phyloP scores from a whole-genome alignment of 1,140 invertebrate species.

The Musca domestica region DNA sequence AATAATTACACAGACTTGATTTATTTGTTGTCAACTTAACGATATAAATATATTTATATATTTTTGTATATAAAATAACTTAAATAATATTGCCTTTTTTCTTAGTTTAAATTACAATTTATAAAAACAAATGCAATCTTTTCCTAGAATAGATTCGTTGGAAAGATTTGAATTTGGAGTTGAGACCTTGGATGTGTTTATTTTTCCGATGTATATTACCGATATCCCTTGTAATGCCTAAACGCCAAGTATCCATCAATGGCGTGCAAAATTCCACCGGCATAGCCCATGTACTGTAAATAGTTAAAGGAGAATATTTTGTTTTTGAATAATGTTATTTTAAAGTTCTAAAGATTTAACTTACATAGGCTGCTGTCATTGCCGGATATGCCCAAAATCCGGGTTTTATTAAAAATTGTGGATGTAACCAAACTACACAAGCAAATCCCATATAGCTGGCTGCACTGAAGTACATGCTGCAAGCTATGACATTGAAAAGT shows the following conservation, averaged over 20 bases:
- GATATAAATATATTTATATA: too few relatives aligned
- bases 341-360: slow-evolving; percentile 52
- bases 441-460: slow-evolving; percentile 73
- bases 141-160: too few relatives aligned
- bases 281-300: slow-evolving; percentile 70
- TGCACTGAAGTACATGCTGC: slow-evolving; percentile 71
- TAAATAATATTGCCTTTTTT: too few relatives aligned
- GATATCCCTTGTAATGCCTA: slow-evolving; percentile 61
- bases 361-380: slow-evolving; percentile 80
- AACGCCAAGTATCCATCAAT: slow-evolving; percentile 73
- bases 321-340: not conserved
- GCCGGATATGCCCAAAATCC: slow-evolving; percentile 72
- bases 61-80: too few relatives aligned
- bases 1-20: slow-evolving; percentile 25
- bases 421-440: slow-evolving; percentile 71
- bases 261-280: slow-evolving; percentile 69
- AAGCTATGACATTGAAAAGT: slow-evolving; percentile 71
- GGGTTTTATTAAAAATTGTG: slow-evolving; percentile 58
- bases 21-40: too few relatives aligned
- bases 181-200: too few relatives aligned
- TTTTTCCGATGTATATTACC: too few relatives aligned
- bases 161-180: too few relatives aligned
- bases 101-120: too few relatives aligned
- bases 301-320: slow-evolving; percentile 28
- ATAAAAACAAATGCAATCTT: too few relatives aligned